A percentile compares a stretch with the other conserved stretches of the same genome.
These are phyloP conservation scores for Pharmacophagus antenor DNA, from an alignment of 2,888 invertebrate genomes.

Conservation along the genomic window DNA sequence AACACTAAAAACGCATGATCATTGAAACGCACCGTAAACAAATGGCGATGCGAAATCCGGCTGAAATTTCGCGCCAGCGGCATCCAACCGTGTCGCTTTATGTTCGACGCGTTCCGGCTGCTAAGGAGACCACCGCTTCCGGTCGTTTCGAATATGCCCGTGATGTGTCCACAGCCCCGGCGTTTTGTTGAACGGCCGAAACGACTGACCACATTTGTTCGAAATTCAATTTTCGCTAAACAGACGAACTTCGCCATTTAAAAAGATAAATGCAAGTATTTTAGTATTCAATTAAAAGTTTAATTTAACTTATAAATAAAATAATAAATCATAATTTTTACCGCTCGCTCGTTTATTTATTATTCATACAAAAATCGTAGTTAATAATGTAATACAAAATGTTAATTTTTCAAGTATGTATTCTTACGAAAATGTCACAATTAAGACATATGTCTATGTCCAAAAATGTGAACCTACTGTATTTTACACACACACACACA, in stretches of 20 bases:
- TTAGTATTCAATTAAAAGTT: no score
- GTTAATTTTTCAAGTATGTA: no score
- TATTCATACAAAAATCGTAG: no score
- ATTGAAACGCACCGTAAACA: background rate
- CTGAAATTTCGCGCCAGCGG: conserved; percentile 4
- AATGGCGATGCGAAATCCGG: conserved; percentile 1
- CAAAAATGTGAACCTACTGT: no score
- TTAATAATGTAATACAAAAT: no score
- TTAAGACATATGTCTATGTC: no score
- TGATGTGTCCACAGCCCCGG: conserved; percentile 12
- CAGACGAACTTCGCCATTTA: background rate
- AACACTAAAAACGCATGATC: background rate
- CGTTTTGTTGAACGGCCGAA: conserved; percentile 7
- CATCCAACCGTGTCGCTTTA: conserved; percentile 12
- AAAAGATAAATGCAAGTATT: no score
- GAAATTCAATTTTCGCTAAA: conserved; percentile 9
- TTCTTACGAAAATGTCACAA: no score
- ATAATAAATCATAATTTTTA: no score
- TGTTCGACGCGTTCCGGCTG: conserved; percentile 16
- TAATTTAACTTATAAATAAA: no score
- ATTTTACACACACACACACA: no score
- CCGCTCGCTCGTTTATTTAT: no score
- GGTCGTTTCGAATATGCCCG: conserved; percentile 17
- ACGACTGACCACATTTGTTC: conserved; percentile 8
- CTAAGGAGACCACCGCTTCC: conserved; percentile 16